Conservation (phyloP, 92 coral and sea anemone genomes). For the Palythoa grandis region DNA sequence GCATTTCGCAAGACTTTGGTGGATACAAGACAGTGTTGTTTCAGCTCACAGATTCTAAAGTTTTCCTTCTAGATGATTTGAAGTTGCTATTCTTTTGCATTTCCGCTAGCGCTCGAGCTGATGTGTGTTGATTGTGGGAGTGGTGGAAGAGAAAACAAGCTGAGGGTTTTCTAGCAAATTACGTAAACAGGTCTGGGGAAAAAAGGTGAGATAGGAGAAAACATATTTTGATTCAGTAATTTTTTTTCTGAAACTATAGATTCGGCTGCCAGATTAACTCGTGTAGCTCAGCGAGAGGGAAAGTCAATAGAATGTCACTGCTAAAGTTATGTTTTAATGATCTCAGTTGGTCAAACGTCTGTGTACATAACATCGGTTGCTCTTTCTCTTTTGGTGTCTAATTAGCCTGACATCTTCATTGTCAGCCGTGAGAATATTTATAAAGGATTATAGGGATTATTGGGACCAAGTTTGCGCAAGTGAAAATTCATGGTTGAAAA, state of each 20-base stretch:
- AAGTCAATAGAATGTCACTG: not conserved
- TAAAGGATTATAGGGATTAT: not conserved
- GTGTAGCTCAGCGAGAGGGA: not conserved
- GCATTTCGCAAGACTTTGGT: not conserved
- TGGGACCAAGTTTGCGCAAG: not conserved
- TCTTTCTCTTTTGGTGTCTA: not conserved
- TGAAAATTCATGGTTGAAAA: not conserved
- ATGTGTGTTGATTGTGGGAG: conserved; percentile 29
- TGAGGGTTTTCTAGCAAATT: not conserved
- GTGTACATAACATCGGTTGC: conserved; percentile 5
- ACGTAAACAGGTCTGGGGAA: conserved; percentile 25
- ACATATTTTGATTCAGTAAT: conserved; percentile 7
- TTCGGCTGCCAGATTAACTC: not conserved
- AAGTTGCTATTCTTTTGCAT: not conserved
- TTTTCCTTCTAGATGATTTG: not conserved
- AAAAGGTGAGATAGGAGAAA: conserved; percentile 13
- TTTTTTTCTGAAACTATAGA: not conserved
- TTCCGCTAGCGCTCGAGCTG: not conserved
- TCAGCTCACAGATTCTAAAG: not conserved
- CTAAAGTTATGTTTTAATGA: not conserved
- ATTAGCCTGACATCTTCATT: not conserved
- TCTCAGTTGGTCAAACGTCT: not conserved
- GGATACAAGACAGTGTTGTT: not conserved
- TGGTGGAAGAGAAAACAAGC: conserved; percentile 18
- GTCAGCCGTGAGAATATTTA: not conserved